phyloP scores from a whole-genome alignment of 2,888 invertebrate genomes.

The Limnephilus rhombicus region DNA sequence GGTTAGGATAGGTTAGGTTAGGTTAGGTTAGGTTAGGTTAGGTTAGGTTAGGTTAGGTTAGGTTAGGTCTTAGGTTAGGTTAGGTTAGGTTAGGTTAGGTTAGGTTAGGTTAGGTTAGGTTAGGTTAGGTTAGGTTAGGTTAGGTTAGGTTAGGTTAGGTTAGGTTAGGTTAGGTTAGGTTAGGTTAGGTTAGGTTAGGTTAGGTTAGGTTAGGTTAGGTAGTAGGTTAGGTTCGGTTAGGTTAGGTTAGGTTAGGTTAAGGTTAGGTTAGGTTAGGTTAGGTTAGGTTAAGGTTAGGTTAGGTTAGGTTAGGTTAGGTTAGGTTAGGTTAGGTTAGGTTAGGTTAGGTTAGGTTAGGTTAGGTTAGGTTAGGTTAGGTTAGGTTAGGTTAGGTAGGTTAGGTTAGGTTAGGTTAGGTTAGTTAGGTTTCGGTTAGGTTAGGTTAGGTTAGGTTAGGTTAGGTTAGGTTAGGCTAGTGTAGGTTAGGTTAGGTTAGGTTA shows the following conservation, averaged over 20 bases:
- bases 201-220: no score
- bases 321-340: slow-evolving; percentile 43
- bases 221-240: slow-evolving; percentile 61
- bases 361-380: slow-evolving; percentile 39
- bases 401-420: slow-evolving; percentile 59
- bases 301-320: slow-evolving; percentile 41
- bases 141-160: slow-evolving; percentile 60
- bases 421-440: slow-evolving; percentile 19
- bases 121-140: slow-evolving; percentile 63
- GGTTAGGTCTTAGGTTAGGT: slow-evolving; percentile 52
- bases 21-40: slow-evolving; percentile 49
- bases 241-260: slow-evolving; percentile 62
- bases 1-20: slow-evolving; percentile 49
- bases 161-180: slow-evolving; percentile 60
- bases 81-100: slow-evolving; percentile 53
- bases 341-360: slow-evolving; percentile 44
- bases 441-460: slow-evolving; percentile 39
- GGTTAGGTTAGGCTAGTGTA: slow-evolving; percentile 45
- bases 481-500: slow-evolving; percentile 44
- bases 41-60: slow-evolving; percentile 50
- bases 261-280: slow-evolving; percentile 55
- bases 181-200: slow-evolving; percentile 56
- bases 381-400: slow-evolving; percentile 46
- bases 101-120: slow-evolving; percentile 53
- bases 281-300: slow-evolving; percentile 57